Conservation (phyloP, 2,797 vertebrate genomes). For the Ptychobarbus kaznakovi region DNA sequence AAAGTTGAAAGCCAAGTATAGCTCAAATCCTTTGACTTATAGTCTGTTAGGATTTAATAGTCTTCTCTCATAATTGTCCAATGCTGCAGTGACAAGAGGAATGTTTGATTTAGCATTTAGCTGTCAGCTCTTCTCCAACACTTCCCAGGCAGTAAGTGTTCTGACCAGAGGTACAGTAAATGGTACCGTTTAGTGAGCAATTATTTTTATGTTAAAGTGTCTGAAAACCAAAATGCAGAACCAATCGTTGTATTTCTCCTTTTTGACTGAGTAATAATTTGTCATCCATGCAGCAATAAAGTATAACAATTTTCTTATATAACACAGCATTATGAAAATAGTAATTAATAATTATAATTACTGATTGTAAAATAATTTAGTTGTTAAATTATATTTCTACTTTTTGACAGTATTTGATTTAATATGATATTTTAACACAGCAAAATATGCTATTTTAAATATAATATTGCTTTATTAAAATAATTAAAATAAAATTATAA, state of each 20-base stretch:
- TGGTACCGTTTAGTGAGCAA: background rate
- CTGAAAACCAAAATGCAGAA: background rate
- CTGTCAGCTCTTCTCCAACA: background rate
- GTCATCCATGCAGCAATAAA: background rate
- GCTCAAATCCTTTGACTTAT: constrained; percentile 44
- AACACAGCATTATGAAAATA: background rate
- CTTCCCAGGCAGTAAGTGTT: background rate
- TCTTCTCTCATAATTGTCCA: constrained; percentile 8
- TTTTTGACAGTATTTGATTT: background rate
- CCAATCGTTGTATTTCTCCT: background rate
- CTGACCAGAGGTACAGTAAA: background rate
- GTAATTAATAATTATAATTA: background rate
- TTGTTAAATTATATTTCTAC: background rate
- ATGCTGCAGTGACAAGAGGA: constrained; percentile 6
- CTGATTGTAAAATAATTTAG: background rate
- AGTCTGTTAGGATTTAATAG: constrained; percentile 18
- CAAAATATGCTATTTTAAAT: too few relatives aligned
- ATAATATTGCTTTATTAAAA: too few relatives aligned
- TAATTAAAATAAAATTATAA: too few relatives aligned
- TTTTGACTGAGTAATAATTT: background rate
- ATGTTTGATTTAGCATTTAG: constrained; percentile 32
- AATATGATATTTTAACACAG: too few relatives aligned
- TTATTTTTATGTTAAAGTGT: background rate
- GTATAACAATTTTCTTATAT: background rate
- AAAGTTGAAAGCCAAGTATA: constrained; percentile 51